Percentiles rank a stretch among this genome's conserved stretches.
Conservation (phyloP, 2,797 vertebrate species). For the Podarcis siculus region DNA sequence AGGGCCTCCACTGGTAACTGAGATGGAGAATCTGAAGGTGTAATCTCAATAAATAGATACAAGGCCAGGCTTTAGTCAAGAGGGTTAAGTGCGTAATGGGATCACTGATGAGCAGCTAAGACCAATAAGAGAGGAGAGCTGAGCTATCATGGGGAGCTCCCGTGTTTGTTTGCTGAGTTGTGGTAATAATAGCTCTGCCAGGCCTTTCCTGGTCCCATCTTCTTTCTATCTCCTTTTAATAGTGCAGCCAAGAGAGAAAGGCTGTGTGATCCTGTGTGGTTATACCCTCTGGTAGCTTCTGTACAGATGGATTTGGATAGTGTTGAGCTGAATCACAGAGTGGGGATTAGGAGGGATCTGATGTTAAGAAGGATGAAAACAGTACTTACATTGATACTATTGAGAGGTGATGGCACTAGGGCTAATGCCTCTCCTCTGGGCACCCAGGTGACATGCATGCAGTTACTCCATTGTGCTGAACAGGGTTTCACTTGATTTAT, state of each 20-base stretch:
- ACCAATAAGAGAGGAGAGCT: constrained; percentile 26
- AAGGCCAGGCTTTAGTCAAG: constrained; percentile 31
- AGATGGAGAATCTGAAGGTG: neutral
- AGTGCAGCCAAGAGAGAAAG: neutral
- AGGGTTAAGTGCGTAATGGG: constrained; percentile 42
- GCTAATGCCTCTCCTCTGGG: neutral
- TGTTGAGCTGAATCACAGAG: constrained; percentile 20
- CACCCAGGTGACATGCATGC: neutral
- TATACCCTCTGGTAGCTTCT: neutral
- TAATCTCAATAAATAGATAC: constrained; percentile 1
- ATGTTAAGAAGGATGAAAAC: constrained; percentile 26
- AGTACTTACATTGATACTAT: neutral
- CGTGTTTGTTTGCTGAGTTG: neutral
- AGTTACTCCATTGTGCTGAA: neutral
- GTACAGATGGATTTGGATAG: constrained; percentile 2
- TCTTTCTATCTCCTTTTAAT: neutral
- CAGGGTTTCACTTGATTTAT: neutral
- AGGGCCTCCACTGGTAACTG: neutral
- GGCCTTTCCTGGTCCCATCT: neutral
- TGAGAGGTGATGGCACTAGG: constrained; percentile 4
- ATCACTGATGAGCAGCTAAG: neutral
- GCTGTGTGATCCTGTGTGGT: neutral
- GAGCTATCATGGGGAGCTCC: fast-evolving
- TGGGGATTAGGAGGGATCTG: constrained; percentile 21
- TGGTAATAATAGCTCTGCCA: neutral